A percentile compares a stretch with the other conserved stretches of the same genome.
phyloP scores from a whole-genome alignment of 2,888 invertebrate genomes.

The Pollenia amentaria region DNA sequence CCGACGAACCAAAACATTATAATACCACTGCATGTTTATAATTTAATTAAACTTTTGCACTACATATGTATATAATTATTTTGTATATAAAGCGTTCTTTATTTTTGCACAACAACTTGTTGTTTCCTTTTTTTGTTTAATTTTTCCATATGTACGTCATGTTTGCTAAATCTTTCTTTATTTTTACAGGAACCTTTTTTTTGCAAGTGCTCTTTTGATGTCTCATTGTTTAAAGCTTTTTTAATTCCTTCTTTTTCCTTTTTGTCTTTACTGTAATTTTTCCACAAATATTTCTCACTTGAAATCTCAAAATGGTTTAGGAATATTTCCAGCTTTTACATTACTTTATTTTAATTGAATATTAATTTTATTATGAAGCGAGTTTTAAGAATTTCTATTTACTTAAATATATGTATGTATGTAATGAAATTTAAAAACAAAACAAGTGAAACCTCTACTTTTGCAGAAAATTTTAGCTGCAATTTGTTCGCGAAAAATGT shows the following conservation, averaged over 20 bases:
- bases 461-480: constrained; percentile 25
- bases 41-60: constrained; percentile 1
- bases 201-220: constrained; percentile 18
- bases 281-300: constrained; percentile 23
- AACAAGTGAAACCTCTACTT: constrained; percentile 4
- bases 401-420: background rate
- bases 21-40: constrained; percentile 86
- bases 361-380: background rate
- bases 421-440: constrained; percentile 22
- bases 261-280: constrained; percentile 23
- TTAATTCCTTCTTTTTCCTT: constrained; percentile 25
- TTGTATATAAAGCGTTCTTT: background rate
- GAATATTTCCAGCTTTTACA: constrained; percentile 15
- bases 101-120: constrained; percentile 50
- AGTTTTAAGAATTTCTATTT: background rate
- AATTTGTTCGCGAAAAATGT: no score
- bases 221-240: constrained; percentile 12
- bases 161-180: constrained; percentile 27
- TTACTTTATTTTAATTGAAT: background rate
- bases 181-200: constrained; percentile 23
- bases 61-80: background rate
- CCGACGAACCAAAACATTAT: constrained; percentile 88
- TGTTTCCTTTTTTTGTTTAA: constrained; percentile 34
- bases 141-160: constrained; percentile 16
- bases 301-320: background rate